phyloP scores from a whole-genome alignment of 2,113 vertebrate species.

The Dipodomys merriami region DNA sequence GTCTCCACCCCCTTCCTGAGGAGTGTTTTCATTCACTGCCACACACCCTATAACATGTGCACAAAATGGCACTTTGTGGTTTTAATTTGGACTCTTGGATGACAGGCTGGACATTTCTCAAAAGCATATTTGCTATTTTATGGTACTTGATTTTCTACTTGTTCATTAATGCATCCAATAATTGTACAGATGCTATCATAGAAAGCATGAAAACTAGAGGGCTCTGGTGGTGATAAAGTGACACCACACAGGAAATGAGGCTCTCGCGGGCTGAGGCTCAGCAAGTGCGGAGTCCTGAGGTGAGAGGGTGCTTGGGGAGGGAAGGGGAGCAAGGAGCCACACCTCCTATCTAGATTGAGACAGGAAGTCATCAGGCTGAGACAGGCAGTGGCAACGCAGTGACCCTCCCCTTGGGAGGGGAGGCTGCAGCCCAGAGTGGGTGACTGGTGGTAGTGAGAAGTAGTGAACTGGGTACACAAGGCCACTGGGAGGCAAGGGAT shows the following conservation, averaged over 20 bases:
- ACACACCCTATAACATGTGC: too few relatives aligned
- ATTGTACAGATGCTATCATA: background rate
- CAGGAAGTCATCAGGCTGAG: background rate
- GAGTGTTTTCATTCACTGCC: background rate
- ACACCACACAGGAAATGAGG: background rate
- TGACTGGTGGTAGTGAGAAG: background rate
- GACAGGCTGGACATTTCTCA: background rate
- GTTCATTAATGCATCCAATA: background rate
- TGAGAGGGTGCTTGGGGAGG: background rate
- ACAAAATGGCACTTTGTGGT: background rate
- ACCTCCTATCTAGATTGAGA: background rate
- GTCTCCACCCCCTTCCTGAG: background rate
- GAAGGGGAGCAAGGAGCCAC: too few relatives aligned
- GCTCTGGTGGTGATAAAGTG: background rate
- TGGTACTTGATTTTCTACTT: conserved; percentile 17
- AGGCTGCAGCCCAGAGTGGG: background rate
- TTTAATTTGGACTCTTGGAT: background rate
- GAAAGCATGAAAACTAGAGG: background rate
- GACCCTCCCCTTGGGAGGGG: background rate
- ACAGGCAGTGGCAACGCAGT: background rate
- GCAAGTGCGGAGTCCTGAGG: background rate
- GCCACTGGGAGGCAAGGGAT: background rate
- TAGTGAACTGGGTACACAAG: background rate
- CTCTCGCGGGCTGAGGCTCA: background rate
- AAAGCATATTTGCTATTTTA: conserved; percentile 40